phyloP scores from a whole-genome alignment of 2,113 vertebrate genomes.

The Gallinago undulata region DNA sequence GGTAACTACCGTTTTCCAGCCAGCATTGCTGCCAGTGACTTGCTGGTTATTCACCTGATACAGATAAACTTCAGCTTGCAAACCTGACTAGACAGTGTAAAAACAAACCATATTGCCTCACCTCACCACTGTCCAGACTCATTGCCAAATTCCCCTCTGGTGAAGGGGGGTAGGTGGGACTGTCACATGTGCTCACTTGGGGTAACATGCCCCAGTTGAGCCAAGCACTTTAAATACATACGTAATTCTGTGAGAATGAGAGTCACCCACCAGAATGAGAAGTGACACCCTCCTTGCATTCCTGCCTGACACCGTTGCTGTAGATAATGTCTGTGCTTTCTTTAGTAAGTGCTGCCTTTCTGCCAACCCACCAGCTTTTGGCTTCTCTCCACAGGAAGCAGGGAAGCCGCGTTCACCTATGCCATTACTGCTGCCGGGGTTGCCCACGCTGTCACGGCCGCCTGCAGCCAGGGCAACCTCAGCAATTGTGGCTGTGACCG shows the following conservation, averaged over 20 bases:
- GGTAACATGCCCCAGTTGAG: accelerated
- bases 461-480: conserved; percentile 97
- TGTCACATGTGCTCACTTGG: background rate
- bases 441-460: conserved; percentile 91
- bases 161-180: background rate
- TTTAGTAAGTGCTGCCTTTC: conserved; percentile 14
- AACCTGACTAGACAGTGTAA: background rate
- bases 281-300: accelerated
- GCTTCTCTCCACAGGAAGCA: conserved; percentile 86
- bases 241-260: background rate
- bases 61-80: background rate
- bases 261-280: background rate
- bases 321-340: background rate
- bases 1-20: background rate
- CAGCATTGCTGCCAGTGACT: background rate
- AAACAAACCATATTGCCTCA: background rate
- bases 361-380: conserved; percentile 42
- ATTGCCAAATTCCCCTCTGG: background rate
- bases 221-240: background rate
- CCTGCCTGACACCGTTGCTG: background rate
- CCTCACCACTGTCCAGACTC: background rate
- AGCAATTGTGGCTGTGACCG: conserved; percentile 98
- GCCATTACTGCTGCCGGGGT: conserved; percentile 96
- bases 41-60: background rate
- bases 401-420: conserved; percentile 96